Evolutionary conservation across 2,888 invertebrate species (phyloP), one percentile per base, ranked within the genome.

Genomic region (Danaus chrysippus): DNA sequence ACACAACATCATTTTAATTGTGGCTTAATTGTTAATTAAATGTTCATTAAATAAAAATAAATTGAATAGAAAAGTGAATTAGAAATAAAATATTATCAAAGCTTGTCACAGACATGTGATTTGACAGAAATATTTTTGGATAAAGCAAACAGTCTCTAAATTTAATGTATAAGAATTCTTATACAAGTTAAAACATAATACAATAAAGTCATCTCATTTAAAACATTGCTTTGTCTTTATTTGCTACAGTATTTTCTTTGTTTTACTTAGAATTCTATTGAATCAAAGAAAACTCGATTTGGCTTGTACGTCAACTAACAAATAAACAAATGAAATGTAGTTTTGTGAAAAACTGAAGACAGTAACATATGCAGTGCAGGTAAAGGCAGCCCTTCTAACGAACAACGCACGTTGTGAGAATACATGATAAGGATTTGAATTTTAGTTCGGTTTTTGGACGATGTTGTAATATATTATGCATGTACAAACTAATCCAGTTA

Each of bases 241-340:
- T 49, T 49, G 49, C 10, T 10, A 46, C 12, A 49, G 49, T 49
- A 17, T 62, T 62, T 10, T 54, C 59, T 65, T 65, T 67, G 65
- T 65, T 67, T 67, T 60, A 60, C 56, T 60, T 56, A 55, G 46
- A 44, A 65, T 68, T 63, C 68, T 63, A 67, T 68, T 67, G 79
- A 90, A 88, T 89, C 90, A 88, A 84, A 86, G 83, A 76, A 81
- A 86, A 90, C 83, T 88, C 83, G 86, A 90, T 90, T 90, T 88
- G 77, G 76, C 76, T 76, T 77, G 79, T 83, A 81, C 83, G 81
- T 86, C 85, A 86, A 84, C 83, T 77, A 79, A 77, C 80, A 84
- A 87, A 87, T 86, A 87, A 87, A 87, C 86, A 86, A 82, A 79
- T 73, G 69, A 74, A 80, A 81, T 86, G 81, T 84, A 86, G 87